Evolutionary conservation across 2,113 vertebrate species (phyloP).

Genomic region (Chloebia gouldiae): DNA sequence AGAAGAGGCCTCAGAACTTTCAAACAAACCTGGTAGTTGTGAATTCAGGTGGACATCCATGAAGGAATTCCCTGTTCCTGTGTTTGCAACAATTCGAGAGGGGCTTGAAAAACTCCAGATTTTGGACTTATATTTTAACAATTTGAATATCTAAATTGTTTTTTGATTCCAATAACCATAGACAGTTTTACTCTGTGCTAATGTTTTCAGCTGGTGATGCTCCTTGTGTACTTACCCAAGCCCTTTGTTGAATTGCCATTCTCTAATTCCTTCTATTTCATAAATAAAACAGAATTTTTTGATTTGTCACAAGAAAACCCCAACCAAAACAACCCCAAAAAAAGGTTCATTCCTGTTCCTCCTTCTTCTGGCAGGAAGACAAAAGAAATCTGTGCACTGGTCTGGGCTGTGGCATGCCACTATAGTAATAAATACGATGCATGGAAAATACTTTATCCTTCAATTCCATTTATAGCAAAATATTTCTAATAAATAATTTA

Average conservation of each 20-base stretch:
- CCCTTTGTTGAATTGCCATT: not conserved
- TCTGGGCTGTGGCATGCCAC: not conserved
- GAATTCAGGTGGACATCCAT: not conserved
- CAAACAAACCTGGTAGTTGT: not conserved
- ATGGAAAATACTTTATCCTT: not conserved
- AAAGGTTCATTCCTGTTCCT: not conserved
- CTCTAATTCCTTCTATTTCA: not conserved
- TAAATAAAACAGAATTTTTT: not conserved
- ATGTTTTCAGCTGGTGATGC: not conserved
- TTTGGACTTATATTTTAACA: not conserved
- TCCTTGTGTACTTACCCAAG: not conserved
- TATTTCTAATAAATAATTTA: not conserved
- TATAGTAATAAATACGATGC: not conserved
- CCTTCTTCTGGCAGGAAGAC: not conserved
- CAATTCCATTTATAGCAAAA: not conserved
- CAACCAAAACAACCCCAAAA: not conserved
- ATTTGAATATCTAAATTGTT: not conserved
- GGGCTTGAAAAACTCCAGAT: not conserved
- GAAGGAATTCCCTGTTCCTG: not conserved
- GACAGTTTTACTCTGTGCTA: not conserved
- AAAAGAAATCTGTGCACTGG: not conserved
- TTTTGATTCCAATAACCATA: not conserved
- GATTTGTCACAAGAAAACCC: not conserved
- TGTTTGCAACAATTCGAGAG: not conserved
- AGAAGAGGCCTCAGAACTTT: not conserved